Conservation (phyloP, 2,888 invertebrate species). For the Drosophila tanythrix region DNA sequence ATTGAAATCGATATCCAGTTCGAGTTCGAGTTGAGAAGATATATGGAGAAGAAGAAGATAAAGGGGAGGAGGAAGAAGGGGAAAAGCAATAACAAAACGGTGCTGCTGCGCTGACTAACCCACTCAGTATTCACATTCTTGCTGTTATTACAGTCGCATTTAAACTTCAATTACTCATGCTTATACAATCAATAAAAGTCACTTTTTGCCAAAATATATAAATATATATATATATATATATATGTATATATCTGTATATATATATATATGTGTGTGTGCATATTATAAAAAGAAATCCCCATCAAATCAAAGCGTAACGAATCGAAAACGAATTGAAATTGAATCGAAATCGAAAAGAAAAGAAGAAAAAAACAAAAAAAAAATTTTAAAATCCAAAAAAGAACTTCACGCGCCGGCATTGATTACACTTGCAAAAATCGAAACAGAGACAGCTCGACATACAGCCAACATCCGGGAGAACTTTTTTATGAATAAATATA, state of each 20-base stretch:
- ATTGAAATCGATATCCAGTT: slow-evolving; percentile 41
- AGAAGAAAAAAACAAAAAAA: slow-evolving; percentile 19
- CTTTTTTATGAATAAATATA: slow-evolving; percentile 26
- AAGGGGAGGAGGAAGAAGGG: not conserved
- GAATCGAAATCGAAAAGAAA: slow-evolving; percentile 46
- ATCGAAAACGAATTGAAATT: slow-evolving; percentile 51
- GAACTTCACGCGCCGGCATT: slow-evolving; percentile 34
- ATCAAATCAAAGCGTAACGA: slow-evolving; percentile 54
- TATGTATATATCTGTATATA: not conserved
- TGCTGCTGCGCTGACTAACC: slow-evolving; percentile 48
- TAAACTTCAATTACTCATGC: slow-evolving; percentile 64
- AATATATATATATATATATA: not conserved
- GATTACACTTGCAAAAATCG: slow-evolving; percentile 74
- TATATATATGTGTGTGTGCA: not conserved
- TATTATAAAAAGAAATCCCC: slow-evolving; percentile 29
- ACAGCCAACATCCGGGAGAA: slow-evolving; percentile 68
- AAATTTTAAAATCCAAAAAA: slow-evolving; percentile 4
- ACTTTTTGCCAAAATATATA: slow-evolving; percentile 22
- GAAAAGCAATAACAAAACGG: slow-evolving; percentile 2
- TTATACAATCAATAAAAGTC: slow-evolving; percentile 72
- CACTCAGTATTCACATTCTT: slow-evolving; percentile 59
- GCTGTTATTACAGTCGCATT: slow-evolving; percentile 63
- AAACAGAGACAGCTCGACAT: slow-evolving; percentile 13
- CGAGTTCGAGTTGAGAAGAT: slow-evolving; percentile 1
- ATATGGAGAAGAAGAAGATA: not conserved